Conservation (phyloP, 1,140 invertebrate species). For the Trichomalopsis sarcophagae region DNA sequence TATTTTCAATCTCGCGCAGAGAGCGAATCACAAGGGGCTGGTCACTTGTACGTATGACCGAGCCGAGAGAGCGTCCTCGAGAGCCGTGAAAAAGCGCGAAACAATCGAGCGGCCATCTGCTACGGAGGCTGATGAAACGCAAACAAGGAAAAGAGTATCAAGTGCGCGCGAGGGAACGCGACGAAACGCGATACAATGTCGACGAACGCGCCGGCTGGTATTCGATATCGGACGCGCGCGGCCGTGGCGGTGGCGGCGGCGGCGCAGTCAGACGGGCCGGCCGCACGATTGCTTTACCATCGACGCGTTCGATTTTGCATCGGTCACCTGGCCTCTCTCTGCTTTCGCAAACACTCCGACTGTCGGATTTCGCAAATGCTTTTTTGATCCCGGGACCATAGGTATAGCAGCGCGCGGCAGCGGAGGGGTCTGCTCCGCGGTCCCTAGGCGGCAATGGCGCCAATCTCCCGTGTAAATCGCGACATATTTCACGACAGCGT, state of each 20-base stretch:
- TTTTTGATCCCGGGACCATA: conserved; percentile 69
- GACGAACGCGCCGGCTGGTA: background rate
- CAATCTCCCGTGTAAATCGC: conserved; percentile 74
- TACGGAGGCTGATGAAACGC: conserved; percentile 22
- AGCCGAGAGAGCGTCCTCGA: background rate
- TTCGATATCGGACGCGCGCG: conserved; percentile 27
- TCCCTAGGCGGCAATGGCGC: conserved; percentile 72
- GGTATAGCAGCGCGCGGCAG: conserved; percentile 4
- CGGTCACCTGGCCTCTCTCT: conserved; percentile 58
- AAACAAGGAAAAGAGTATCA: conserved; percentile 39
- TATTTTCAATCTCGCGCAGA: background rate
- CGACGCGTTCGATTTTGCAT: conserved; percentile 68
- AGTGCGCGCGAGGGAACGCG: background rate
- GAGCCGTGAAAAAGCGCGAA: conserved; percentile 8
- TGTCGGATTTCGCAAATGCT: conserved; percentile 69
- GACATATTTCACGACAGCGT: conserved; percentile 71
- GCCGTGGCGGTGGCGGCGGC: too few relatives aligned
- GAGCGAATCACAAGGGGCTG: background rate
- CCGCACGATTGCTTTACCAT: conserved; percentile 54
- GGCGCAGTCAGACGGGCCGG: background rate
- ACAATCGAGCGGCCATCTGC: conserved; percentile 19
- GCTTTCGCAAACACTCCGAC: background rate
- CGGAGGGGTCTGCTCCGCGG: conserved; percentile 53
- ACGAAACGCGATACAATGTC: conserved; percentile 27
- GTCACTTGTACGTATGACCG: background rate